Conservation (phyloP, 2,888 invertebrate genomes). For the Seira sanloemensis region DNA sequence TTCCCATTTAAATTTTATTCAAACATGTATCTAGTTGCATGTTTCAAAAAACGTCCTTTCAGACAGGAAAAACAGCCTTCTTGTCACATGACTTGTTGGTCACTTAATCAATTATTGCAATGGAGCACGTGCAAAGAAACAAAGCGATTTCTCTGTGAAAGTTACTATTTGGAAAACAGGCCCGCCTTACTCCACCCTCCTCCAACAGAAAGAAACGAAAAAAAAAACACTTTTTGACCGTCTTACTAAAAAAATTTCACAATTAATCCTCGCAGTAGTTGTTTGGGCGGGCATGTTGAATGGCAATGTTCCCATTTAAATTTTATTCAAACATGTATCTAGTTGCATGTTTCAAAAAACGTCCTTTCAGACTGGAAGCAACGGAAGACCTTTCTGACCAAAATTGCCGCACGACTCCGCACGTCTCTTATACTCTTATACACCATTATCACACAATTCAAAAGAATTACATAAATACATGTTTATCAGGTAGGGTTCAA, state of each 20-base stretch:
- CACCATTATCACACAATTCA: not conserved
- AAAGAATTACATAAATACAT: not conserved
- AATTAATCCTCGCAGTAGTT: not conserved
- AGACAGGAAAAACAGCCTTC: not conserved
- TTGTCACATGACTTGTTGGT: not conserved
- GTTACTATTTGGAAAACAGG: not conserved
- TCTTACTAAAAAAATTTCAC: not conserved
- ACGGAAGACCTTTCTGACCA: not conserved
- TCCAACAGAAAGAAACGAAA: not conserved
- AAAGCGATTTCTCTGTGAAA: not conserved
- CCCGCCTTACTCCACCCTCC: conserved; percentile 19
- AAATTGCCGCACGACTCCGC: not conserved
- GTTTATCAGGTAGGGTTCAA: not conserved
- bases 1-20: not conserved
- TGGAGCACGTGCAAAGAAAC: not conserved
- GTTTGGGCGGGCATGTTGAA: not conserved
- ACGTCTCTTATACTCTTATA: not conserved
- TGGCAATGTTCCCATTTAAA: not conserved
- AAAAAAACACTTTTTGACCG: not conserved
- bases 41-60: not conserved
- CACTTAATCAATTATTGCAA: conserved; percentile 14
- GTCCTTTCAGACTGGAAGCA: not conserved
- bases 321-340: not conserved
- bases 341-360: not conserved
- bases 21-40: not conserved